Conservation (phyloP, 2,797 vertebrate genomes). For the Anas capensis region DNA sequence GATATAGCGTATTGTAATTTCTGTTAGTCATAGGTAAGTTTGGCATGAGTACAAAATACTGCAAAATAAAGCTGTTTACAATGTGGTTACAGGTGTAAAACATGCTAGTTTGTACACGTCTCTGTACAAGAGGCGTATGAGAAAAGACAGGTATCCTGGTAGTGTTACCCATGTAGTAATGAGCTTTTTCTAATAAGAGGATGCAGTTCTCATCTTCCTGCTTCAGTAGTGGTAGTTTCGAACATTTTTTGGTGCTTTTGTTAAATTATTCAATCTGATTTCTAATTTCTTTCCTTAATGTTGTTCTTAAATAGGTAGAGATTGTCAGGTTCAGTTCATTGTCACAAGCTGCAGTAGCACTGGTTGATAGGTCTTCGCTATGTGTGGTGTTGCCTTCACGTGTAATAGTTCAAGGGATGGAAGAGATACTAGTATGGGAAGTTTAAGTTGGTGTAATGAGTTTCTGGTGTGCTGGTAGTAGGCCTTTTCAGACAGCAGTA, state of each 20-base stretch:
- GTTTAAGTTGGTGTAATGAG: background rate
- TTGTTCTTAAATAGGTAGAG: background rate
- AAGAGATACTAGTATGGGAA: background rate
- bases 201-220: background rate
- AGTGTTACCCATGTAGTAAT: background rate
- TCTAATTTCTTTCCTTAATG: background rate
- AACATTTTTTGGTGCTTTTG: background rate
- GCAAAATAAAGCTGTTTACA: background rate
- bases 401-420: background rate
- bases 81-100: background rate
- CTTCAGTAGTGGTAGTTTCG: background rate
- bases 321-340: background rate
- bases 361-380: background rate
- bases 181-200: background rate
- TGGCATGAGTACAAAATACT: background rate
- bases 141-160: background rate
- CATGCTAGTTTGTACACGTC: background rate
- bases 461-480: background rate
- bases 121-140: background rate
- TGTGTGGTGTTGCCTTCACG: background rate
- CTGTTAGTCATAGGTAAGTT: background rate
- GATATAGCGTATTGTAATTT: background rate
- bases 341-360: background rate
- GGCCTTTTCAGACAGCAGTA: background rate
- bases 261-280: background rate